A percentile compares a stretch with the other conserved stretches of the same genome.
Evolutionary conservation across 2,113 vertebrate genomes (phyloP).

Genomic region (Cyphomyrus plagiostoma): DNA sequence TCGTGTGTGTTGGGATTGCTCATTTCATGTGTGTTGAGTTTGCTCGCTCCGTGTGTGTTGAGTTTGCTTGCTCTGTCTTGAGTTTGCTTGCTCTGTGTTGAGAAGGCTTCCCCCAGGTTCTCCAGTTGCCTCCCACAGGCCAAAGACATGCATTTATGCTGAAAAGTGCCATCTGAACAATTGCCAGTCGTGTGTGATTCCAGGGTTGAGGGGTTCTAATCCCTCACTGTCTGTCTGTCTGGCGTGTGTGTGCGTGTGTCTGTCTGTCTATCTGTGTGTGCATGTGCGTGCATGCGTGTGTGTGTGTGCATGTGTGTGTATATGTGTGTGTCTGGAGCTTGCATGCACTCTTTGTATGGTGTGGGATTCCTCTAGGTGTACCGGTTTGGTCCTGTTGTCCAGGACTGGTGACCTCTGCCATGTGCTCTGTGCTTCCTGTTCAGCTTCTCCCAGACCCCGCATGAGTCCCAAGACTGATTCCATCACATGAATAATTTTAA

Average conservation of each 20-base stretch:
- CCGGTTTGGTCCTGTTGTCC: not conserved
- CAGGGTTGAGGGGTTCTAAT: not conserved
- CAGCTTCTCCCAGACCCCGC: not conserved
- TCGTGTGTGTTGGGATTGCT: too few relatives aligned
- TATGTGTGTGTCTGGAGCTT: not conserved
- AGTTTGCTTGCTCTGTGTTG: not conserved
- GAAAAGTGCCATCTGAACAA: not conserved
- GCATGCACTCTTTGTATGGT: not conserved
- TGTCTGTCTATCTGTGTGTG: not conserved
- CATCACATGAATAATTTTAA: not conserved
- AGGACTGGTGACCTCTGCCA: not conserved
- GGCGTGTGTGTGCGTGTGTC: not conserved
- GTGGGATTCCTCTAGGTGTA: not conserved
- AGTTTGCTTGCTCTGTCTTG: too few relatives aligned
- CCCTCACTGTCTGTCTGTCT: not conserved
- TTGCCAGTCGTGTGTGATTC: not conserved
- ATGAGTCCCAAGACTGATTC: not conserved
- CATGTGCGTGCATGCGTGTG: too few relatives aligned
- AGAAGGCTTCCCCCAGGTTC: not conserved
- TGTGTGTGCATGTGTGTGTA: not conserved
- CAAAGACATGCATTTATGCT: not conserved
- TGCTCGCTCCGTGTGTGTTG: too few relatives aligned
- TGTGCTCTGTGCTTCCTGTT: not conserved
- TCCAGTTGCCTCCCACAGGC: not conserved
- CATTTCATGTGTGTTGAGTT: too few relatives aligned